Evolutionary conservation across 2,113 vertebrate genomes (phyloP).

Genomic region (Sturnus vulgaris): DNA sequence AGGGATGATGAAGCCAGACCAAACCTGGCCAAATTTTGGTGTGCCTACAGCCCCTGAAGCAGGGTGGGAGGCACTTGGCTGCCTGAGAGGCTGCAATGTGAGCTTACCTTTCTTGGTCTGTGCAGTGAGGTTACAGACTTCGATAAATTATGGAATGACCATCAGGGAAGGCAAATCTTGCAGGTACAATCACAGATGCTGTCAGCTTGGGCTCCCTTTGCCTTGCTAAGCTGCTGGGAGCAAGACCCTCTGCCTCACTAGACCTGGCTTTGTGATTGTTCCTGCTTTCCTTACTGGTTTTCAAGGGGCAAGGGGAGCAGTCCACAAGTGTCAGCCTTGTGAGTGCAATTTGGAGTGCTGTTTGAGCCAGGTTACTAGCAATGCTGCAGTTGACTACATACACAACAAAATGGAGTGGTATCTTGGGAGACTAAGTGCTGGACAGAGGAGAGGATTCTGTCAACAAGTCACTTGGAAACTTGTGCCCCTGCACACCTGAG

Average conservation of each 20-base stretch:
- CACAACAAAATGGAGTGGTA: not conserved
- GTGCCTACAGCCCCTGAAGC: too few relatives aligned
- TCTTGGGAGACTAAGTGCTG: not conserved
- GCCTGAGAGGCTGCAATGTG: not conserved
- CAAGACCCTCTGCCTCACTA: not conserved
- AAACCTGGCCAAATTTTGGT: too few relatives aligned
- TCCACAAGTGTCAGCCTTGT: not conserved
- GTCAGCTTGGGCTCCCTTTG: not conserved
- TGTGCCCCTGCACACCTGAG: not conserved
- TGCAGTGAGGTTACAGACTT: not conserved
- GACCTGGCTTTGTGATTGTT: not conserved
- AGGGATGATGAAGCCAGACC: too few relatives aligned
- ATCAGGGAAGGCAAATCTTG: not conserved
- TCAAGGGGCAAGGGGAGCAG: not conserved
- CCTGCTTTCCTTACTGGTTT: not conserved
- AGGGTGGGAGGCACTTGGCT: too few relatives aligned
- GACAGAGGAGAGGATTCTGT: not conserved
- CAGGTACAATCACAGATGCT: accelerated
- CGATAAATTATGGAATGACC: not conserved
- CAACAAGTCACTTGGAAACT: not conserved
- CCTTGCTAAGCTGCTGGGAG: not conserved
- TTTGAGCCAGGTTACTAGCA: not conserved
- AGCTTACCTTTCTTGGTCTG: not conserved
- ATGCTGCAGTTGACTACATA: accelerated
- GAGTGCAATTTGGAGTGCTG: not conserved